Evolutionary conservation across 2,888 invertebrate genomes (phyloP), one percentile per base, ranked within the genome.

Genomic region (Ametastegia equiseti): DNA sequence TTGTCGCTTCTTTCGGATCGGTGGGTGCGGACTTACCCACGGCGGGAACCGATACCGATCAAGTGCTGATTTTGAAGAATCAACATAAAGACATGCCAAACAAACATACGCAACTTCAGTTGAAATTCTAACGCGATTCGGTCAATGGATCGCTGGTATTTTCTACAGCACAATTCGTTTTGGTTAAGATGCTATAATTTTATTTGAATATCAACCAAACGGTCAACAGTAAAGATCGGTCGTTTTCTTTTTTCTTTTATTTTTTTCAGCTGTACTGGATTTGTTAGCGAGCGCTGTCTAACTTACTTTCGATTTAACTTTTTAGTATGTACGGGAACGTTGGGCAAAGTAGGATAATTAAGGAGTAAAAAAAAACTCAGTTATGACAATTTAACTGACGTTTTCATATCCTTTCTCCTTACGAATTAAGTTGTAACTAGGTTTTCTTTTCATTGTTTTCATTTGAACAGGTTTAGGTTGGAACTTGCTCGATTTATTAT

Each of bases 1-100:
- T 82, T 67, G 60, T 47, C 71, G 47, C 75, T 47, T 81, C 75
- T 81, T 75, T 78, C 60, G 78, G 78, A 60, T 78, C 78, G 42
- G 63, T 78, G 78, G 78, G 78, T 63, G 78, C 60, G 60, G 78
- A 57, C 78, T 60, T 78, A 45, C 45, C 60, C 78, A 63, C 45
- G 78, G 15, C n/a, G 45, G 27, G 42, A 60, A 11, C 0, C 27
- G 78, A 78, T 78, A 60, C 60, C 42, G 78, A 78, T 78, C 78
- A 63, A 60, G 60, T 78, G 60, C 60, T 60, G 63, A 78, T 60
- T 78, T 60, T 63, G 30, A 78, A n/a, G 42, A 60, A 78, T 42
- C 78, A 78, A 15, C 45, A 78, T 42, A 75, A 45, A 75, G 50
- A 36, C 45, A 54, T 54, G 23, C 36, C 36, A 23, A n/a, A 30